Percentiles rank a stretch among this genome's conserved stretches.
Conservation (phyloP, 1,140 invertebrate species). For the Pemphigus obesinymphae region DNA sequence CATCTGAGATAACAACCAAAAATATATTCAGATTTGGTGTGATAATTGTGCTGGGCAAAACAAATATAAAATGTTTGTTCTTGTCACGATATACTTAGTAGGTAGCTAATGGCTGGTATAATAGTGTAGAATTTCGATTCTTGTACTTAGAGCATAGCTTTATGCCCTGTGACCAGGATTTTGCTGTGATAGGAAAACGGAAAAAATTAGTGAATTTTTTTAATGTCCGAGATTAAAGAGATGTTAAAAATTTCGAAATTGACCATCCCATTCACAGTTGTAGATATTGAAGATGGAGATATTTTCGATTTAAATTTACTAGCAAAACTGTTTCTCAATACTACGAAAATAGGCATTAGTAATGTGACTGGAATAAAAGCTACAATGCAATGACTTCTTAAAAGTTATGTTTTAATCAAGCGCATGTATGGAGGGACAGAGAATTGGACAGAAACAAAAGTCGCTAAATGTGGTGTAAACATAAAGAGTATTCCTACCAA, state of each 20-base stretch:
- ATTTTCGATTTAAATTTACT: neutral
- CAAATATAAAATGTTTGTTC: constrained; percentile 45
- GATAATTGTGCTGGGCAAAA: constrained; percentile 45
- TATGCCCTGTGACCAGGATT: constrained; percentile 33
- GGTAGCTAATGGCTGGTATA: constrained; percentile 34
- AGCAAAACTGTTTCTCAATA: neutral
- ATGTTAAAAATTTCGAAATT: neutral
- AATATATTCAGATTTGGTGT: constrained; percentile 42
- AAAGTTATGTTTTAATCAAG: neutral
- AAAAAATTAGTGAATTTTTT: neutral
- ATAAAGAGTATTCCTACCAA: neutral
- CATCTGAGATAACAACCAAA: constrained; percentile 9
- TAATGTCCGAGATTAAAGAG: neutral
- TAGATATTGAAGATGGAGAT: neutral
- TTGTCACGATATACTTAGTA: constrained; percentile 43
- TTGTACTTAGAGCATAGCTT: constrained; percentile 43
- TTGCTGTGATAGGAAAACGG: constrained; percentile 38
- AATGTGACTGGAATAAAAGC: neutral
- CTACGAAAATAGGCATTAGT: neutral
- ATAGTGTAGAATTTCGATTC: constrained; percentile 43
- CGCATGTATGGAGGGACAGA: neutral
- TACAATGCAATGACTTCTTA: neutral
- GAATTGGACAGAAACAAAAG: neutral
- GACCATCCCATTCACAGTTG: neutral
- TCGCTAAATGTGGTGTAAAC: neutral